These are phyloP conservation scores for Gymnoscopelus microlampas DNA, from an alignment of 2,797 vertebrate genomes.

Conservation along the genomic window DNA sequence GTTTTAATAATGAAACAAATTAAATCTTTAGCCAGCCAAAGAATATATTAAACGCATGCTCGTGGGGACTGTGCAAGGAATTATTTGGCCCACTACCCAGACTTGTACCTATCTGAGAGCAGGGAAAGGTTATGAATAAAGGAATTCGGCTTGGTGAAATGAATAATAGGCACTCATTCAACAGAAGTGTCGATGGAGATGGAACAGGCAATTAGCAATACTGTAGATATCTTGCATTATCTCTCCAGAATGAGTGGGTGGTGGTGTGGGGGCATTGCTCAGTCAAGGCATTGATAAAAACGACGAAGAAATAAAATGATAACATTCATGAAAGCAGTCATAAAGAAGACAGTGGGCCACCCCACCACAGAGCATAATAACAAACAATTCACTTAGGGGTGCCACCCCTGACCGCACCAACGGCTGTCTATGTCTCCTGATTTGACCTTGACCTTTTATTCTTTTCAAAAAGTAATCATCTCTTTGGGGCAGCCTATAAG, in stretches of 20 bases:
- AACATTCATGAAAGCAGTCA: too few species aligned
- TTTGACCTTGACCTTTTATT: too few species aligned
- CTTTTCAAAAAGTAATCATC: too few species aligned
- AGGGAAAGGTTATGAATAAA: constrained; percentile 52
- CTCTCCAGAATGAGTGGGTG: background rate
- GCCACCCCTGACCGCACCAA: too few species aligned
- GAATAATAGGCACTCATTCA: constrained; percentile 46
- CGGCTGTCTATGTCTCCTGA: too few species aligned
- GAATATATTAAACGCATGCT: constrained; percentile 24
- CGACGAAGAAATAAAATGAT: too few species aligned
- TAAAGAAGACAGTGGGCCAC: too few species aligned
- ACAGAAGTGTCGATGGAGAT: constrained; percentile 53
- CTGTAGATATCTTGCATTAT: constrained; percentile 49
- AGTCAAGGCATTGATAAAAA: too few species aligned
- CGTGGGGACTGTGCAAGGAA: constrained; percentile 14
- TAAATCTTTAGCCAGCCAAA: constrained; percentile 8
- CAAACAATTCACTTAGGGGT: too few species aligned
- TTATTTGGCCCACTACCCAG: constrained; percentile 13
- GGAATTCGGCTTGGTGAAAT: constrained; percentile 32
- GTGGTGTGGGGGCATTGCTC: background rate
- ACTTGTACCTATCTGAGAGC: constrained; percentile 29
- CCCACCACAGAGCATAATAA: too few species aligned
- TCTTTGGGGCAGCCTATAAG: too few species aligned
- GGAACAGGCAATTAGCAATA: constrained; percentile 65
- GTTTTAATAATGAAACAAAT: constrained; percentile 7